Conservation (phyloP, 2,113 vertebrate genomes). For the Zapornia atra region DNA sequence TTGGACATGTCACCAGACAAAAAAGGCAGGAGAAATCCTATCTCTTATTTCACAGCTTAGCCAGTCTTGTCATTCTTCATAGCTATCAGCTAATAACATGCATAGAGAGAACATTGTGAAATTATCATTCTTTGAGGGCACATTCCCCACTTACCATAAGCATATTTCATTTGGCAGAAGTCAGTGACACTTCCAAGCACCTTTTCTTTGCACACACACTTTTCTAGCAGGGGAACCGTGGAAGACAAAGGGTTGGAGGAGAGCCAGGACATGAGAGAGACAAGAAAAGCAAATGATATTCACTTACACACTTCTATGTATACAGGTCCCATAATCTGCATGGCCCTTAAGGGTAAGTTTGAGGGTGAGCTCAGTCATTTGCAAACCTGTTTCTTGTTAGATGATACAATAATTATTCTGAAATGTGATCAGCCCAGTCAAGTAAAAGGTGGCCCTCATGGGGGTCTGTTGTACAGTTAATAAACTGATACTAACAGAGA, state of each 20-base stretch:
- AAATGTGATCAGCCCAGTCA: background rate
- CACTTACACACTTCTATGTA: background rate
- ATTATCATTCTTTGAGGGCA: background rate
- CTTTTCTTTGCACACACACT: slow-evolving; percentile 88
- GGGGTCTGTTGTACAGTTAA: background rate
- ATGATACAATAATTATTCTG: background rate
- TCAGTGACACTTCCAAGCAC: slow-evolving; percentile 79
- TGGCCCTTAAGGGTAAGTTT: background rate
- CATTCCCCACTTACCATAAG: slow-evolving; percentile 80
- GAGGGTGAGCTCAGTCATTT: slow-evolving; percentile 25
- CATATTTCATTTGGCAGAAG: slow-evolving; percentile 86
- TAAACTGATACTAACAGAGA: background rate
- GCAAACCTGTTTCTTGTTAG: slow-evolving; percentile 3
- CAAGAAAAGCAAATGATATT: background rate
- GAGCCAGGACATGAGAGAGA: background rate
- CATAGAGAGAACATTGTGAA: background rate
- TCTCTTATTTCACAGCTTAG: background rate
- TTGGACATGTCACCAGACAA: background rate
- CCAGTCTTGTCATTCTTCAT: background rate
- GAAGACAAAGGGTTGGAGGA: background rate
- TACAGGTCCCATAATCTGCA: background rate
- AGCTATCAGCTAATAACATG: background rate
- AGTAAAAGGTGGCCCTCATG: background rate
- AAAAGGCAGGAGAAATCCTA: background rate
- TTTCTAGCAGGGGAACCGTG: slow-evolving; percentile 74